Conservation (phyloP, 2,113 vertebrate species). For the Paracyprichromis sp. region DNA sequence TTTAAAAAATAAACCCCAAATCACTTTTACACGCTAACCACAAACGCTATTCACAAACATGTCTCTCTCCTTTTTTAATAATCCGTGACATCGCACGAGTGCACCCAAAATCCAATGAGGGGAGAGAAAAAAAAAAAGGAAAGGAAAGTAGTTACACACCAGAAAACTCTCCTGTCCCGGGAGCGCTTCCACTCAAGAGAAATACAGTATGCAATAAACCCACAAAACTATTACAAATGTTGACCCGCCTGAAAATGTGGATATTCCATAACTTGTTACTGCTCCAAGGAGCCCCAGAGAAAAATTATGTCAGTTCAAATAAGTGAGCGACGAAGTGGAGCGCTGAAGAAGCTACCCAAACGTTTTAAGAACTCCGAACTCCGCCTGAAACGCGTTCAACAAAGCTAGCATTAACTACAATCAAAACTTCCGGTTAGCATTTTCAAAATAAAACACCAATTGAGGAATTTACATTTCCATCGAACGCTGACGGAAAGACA, state of each 20-base stretch:
- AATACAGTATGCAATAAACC: not conserved
- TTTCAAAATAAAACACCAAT: not conserved
- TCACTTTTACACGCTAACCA: not conserved
- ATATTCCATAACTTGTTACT: constrained; percentile 18
- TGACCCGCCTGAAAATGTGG: not conserved
- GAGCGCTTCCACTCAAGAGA: not conserved
- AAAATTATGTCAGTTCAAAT: not conserved
- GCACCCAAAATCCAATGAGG: not conserved
- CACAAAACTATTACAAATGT: not conserved
- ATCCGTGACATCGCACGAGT: constrained; percentile 46
- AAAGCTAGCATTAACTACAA: not conserved
- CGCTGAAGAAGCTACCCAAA: constrained; percentile 31
- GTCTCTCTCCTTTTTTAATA: constrained; percentile 14
- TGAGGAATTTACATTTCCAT: rapidly evolving
- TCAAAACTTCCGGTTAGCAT: rapidly evolving
- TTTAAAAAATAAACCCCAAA: constrained; percentile 2
- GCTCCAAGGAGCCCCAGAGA: not conserved
- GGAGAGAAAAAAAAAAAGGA: not conserved
- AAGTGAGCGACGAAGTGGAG: constrained; percentile 25
- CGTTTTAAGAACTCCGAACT: constrained; percentile 43
- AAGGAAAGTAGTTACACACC: not conserved
- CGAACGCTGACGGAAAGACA: rapidly evolving
- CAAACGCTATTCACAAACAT: not conserved
- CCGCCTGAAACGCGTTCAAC: constrained; percentile 52
- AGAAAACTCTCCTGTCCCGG: not conserved